Evolutionary conservation across 2,888 invertebrate genomes (phyloP).

Genomic region (Cephalotes varians): DNA sequence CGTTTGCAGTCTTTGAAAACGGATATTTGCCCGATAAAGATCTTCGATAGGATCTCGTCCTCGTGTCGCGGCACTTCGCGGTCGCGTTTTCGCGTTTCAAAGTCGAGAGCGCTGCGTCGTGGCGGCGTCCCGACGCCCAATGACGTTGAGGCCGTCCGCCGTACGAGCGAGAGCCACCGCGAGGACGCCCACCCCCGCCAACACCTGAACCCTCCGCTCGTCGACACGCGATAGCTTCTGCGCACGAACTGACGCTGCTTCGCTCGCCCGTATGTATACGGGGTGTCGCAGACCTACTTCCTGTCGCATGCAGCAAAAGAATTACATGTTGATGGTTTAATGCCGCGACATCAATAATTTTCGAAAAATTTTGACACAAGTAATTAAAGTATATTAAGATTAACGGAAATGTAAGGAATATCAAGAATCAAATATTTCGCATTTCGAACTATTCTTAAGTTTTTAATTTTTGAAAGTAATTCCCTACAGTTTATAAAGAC

Average conservation of each 20-base stretch:
- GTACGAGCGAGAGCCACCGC: slow-evolving; percentile 69
- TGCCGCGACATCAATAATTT: not conserved
- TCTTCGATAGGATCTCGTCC: slow-evolving; percentile 37
- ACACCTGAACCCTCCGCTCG: slow-evolving; percentile 30
- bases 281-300: slow-evolving; percentile 35
- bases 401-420: not conserved
- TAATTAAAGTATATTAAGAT: not conserved
- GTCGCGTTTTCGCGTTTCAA: slow-evolving; percentile 55
- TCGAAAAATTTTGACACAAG: not conserved
- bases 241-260: slow-evolving; percentile 60
- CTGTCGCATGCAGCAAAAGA: slow-evolving; percentile 8
- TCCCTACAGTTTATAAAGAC: not conserved
- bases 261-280: slow-evolving; percentile 38
- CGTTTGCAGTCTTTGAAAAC: not conserved
- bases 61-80: slow-evolving; percentile 51
- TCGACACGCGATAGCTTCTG: slow-evolving; percentile 72
- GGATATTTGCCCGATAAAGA: slow-evolving; percentile 11
- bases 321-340: slow-evolving; percentile 6
- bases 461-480: not conserved
- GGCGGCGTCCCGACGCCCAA: slow-evolving; percentile 83
- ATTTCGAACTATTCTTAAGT: not conserved
- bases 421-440: not conserved
- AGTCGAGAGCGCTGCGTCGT: slow-evolving; percentile 74
- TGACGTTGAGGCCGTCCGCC: slow-evolving; percentile 76
- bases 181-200: slow-evolving; percentile 37